Evolutionary conservation across 2,113 vertebrate species (phyloP), one percentile per base, ranked within the genome.

Genomic region (Scortum barcoo): DNA sequence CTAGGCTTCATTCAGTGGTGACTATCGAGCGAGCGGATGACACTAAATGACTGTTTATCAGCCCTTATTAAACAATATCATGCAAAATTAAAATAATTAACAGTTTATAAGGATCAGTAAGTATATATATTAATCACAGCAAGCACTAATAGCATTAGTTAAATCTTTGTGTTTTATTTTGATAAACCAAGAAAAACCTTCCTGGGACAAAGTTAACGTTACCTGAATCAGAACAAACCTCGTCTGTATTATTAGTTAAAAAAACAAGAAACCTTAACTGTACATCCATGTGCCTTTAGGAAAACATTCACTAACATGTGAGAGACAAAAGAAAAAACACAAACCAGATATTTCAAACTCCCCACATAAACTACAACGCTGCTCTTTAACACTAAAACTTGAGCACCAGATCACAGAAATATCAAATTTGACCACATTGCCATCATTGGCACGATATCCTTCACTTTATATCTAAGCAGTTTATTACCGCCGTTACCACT

Each of bases 21-120:
- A 65, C 71, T 40, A 46, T 60, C 76, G 74, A 65, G 60, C 46
- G 36, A 74, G 13, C 70, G 72, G 80, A 81, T 42, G 42, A 12
- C 17, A 60, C 51, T 4, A 67, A 62, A 48, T 57, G 0, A 70
- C 74, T 75, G 56, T 69, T 78, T 71, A 48, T 42, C 44, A 62
- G 28, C 28, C 26, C 12, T 36, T 73, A 51, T 57, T 51, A 46
- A 75, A 75, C 16, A 68, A 65, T 72, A 53, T 81, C 13, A 16
- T 67, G 33, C 26, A 62, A 36, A 61, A 81, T 66, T 56, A 36
- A 61, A 81, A 61, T 56, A 58, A 70, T 66, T 36, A 44, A 51
- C 46, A 22, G 20, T 53, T 78, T 33, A 30, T 30, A 38, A 60
- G n/a, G 53, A 46, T 14, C 2, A 13, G 9, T 36, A 22, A 67